Evolutionary conservation across 2,797 vertebrate genomes (phyloP).

Genomic region (Poecilia velifera): DNA sequence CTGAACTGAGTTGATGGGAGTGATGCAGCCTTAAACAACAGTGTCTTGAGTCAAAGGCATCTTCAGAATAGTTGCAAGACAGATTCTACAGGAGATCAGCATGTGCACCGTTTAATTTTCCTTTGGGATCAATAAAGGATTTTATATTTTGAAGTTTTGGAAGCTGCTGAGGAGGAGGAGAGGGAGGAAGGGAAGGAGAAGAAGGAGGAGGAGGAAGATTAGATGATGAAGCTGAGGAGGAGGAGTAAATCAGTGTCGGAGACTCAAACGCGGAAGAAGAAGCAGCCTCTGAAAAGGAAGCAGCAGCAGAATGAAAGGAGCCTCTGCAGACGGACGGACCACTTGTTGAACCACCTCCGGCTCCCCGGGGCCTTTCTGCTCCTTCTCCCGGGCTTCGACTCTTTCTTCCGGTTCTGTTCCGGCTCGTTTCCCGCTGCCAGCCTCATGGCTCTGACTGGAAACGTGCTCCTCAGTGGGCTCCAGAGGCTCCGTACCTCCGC

Average conservation of each 20-base stretch:
- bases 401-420: neutral
- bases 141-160: neutral
- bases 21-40: no score
- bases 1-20: no score
- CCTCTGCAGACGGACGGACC: neutral
- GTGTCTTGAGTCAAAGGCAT: no score
- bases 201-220: constrained; percentile 32
- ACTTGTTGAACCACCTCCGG: constrained; percentile 54
- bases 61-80: no score
- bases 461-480: neutral
- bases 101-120: no score
- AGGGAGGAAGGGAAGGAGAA: neutral
- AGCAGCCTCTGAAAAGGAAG: constrained; percentile 30
- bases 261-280: constrained; percentile 62
- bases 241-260: constrained; percentile 61
- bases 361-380: neutral
- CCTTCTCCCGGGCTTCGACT: neutral
- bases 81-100: no score
- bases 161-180: fast-evolving
- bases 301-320: constrained; percentile 20
- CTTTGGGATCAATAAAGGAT: no score
- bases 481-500: constrained; percentile 1
- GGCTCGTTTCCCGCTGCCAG: constrained; percentile 5
- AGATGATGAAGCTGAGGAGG: constrained; percentile 18
- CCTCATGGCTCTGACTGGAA: constrained; percentile 12